phyloP scores from a whole-genome alignment of 2,888 invertebrate species.

The Ashinkailepas kermadecensis region DNA sequence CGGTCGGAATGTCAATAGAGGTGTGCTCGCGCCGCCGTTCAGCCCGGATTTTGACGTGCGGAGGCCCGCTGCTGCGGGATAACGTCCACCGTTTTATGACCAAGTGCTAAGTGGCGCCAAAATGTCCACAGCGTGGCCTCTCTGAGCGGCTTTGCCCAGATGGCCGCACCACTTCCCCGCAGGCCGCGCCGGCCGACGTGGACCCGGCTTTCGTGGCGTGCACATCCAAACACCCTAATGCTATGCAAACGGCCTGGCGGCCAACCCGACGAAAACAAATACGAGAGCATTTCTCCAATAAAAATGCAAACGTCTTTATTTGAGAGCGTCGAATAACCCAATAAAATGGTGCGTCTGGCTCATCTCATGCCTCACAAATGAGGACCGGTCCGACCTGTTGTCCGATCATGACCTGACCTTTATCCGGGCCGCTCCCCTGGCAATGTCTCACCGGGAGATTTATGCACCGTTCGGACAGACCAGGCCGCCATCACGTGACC shows the following conservation, averaged over 20 bases:
- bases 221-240: background rate
- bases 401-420: background rate
- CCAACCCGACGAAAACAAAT: background rate
- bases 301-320: constrained; percentile 21
- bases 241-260: background rate
- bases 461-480: background rate
- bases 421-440: background rate
- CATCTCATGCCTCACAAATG: constrained; percentile 14
- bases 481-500: background rate
- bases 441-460: background rate
- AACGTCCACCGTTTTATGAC: background rate
- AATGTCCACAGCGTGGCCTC: background rate
- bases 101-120: background rate
- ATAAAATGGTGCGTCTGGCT: constrained; percentile 4
- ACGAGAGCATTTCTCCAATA: constrained; percentile 14
- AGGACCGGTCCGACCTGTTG: background rate
- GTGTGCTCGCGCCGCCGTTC: background rate
- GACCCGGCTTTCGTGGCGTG: background rate
- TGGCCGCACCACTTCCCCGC: background rate
- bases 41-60: background rate
- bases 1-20: background rate
- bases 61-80: background rate
- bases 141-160: background rate
- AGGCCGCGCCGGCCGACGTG: background rate
- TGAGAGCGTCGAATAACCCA: constrained; percentile 19